These are phyloP conservation scores for Rhagonycha lutea DNA, from an alignment of 2,888 invertebrate species.

Conservation along the genomic window DNA sequence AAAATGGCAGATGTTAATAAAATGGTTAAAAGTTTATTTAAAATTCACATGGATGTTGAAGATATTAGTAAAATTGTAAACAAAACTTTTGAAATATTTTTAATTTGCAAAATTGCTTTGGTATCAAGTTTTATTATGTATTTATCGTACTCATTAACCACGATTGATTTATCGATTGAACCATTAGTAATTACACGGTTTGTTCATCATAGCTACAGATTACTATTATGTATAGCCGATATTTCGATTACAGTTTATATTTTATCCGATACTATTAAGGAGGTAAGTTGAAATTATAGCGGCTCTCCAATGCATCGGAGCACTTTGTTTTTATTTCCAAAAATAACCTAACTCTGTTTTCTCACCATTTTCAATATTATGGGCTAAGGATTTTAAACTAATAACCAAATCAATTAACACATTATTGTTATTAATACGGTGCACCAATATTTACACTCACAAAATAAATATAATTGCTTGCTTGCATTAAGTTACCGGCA, in stretches of 20 bases:
- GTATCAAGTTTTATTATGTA: not conserved
- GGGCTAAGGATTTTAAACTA: not conserved
- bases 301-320: no score
- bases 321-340: no score
- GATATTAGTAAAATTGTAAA: not conserved
- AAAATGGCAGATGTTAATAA: not conserved
- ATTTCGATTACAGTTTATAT: not conserved
- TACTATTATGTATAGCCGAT: not conserved
- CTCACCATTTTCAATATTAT: not conserved
- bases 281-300: not conserved
- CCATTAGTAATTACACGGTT: not conserved
- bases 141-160: not conserved
- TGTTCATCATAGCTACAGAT: not conserved
- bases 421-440: not conserved
- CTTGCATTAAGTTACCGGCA: not conserved
- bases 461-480: not conserved
- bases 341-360: no score
- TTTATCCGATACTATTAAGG: not conserved
- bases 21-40: not conserved
- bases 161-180: not conserved
- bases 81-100: not conserved
- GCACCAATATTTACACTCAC: not conserved
- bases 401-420: not conserved
- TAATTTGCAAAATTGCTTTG: not conserved
- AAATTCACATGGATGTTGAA: not conserved